These are phyloP conservation scores for Osedax frankpressi DNA, from an alignment of 2,888 invertebrate genomes.

Conservation along the genomic window DNA sequence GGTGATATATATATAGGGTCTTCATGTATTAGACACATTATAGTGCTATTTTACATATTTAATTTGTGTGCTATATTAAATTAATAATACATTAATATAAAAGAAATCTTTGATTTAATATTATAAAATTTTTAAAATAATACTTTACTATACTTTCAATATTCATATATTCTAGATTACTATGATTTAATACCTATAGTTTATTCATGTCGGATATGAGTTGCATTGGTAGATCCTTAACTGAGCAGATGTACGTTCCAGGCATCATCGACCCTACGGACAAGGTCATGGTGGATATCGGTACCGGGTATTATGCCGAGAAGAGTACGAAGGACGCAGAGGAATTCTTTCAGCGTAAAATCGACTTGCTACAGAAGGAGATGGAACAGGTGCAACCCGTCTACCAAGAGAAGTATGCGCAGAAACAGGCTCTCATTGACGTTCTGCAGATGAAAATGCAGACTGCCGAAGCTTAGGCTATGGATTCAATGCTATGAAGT, in stretches of 20 bases:
- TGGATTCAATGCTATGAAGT: no score
- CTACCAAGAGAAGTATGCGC: slow-evolving; percentile 60
- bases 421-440: background rate
- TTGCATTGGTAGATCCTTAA: background rate
- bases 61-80: no score
- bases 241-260: slow-evolving; percentile 75
- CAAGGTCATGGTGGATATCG: slow-evolving; percentile 82
- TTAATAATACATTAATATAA: no score
- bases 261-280: slow-evolving; percentile 71
- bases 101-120: no score
- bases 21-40: background rate
- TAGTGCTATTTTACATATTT: no score
- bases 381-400: slow-evolving; percentile 79
- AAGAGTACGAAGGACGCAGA: slow-evolving; percentile 69
- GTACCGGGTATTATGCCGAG: slow-evolving; percentile 89
- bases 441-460: background rate
- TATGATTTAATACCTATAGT: no score
- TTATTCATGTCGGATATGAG: background rate
- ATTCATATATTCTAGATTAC: no score
- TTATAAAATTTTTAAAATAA: no score
- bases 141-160: no score
- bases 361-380: slow-evolving; percentile 78
- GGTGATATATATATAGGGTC: background rate
- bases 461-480: background rate
- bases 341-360: slow-evolving; percentile 81